These are phyloP conservation scores for Oreocharis arfaki DNA, from an alignment of 2,113 vertebrate species.

Conservation along the genomic window DNA sequence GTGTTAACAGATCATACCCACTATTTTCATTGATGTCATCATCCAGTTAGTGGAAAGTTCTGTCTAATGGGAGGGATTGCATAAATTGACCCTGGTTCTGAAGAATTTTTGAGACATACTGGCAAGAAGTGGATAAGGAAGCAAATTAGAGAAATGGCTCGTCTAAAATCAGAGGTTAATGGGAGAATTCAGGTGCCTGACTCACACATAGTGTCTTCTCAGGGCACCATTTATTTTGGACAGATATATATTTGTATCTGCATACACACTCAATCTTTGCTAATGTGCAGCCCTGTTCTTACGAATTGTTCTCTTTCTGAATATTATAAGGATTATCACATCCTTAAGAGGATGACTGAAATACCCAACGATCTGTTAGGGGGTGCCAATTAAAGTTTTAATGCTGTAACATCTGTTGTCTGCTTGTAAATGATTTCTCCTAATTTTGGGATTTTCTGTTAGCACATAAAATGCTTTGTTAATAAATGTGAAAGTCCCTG, in stretches of 20 bases:
- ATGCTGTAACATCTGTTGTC: slow-evolving; percentile 46
- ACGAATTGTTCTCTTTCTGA: slow-evolving; percentile 2
- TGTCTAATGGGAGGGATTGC: not conserved
- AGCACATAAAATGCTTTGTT: slow-evolving; percentile 45
- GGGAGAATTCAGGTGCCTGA: not conserved
- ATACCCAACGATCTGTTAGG: not conserved
- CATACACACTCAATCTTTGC: not conserved
- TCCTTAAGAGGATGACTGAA: slow-evolving; percentile 42
- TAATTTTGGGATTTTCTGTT: slow-evolving; percentile 50
- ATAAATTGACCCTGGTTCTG: not conserved
- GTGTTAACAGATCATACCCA: not conserved
- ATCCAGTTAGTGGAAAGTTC: not conserved
- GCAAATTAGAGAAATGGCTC: not conserved
- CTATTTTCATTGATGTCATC: not conserved
- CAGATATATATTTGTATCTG: not conserved
- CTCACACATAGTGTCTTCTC: not conserved
- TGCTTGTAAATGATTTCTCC: slow-evolving; percentile 48
- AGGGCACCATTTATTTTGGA: not conserved
- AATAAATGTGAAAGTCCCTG: slow-evolving; percentile 40
- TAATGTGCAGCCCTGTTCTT: not conserved
- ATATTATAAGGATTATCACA: not conserved
- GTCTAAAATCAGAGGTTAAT: not conserved
- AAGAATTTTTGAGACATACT: not conserved
- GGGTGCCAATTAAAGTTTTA: slow-evolving; percentile 44
- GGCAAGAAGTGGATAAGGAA: not conserved